Conservation (phyloP, 2,888 invertebrate genomes). For the Caenorhabditis doughertyi region DNA sequence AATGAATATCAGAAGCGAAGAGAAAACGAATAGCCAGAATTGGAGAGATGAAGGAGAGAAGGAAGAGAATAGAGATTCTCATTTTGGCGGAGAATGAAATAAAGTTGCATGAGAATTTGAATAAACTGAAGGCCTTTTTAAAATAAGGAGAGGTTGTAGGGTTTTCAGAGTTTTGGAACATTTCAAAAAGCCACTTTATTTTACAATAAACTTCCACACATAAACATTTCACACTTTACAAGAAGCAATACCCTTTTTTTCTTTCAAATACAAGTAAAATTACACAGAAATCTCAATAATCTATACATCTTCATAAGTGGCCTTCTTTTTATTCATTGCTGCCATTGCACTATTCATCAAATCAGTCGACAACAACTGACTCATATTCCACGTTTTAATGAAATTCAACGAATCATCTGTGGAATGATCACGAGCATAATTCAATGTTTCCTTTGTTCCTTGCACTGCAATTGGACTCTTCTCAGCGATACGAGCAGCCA, state of each 20-base stretch:
- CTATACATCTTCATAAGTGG: conserved; percentile 73
- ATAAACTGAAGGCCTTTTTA: too few species aligned
- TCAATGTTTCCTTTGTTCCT: conserved; percentile 89
- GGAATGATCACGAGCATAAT: conserved; percentile 91
- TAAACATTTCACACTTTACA: too few species aligned
- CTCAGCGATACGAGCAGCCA: conserved; percentile 90
- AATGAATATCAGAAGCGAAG: not conserved
- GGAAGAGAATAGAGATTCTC: not conserved
- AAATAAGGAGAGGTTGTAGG: too few species aligned
- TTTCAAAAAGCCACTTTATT: too few species aligned
- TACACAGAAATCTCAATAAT: not conserved
- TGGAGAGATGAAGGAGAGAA: not conserved
- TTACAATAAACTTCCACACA: too few species aligned
- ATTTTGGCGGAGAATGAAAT: not conserved
- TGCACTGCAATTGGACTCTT: conserved; percentile 97
- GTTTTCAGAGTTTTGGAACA: too few species aligned
- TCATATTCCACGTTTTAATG: conserved; percentile 90
- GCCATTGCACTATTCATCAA: conserved; percentile 89
- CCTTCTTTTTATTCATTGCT: conserved; percentile 79
- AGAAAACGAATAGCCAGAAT: not conserved
- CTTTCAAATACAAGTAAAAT: not conserved
- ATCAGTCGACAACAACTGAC: conserved; percentile 94
- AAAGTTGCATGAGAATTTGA: too few species aligned
- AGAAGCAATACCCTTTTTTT: too few species aligned
- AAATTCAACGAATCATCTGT: conserved; percentile 93